phyloP scores from a whole-genome alignment of 2,888 invertebrate genomes.

The Mythimna loreyi region DNA sequence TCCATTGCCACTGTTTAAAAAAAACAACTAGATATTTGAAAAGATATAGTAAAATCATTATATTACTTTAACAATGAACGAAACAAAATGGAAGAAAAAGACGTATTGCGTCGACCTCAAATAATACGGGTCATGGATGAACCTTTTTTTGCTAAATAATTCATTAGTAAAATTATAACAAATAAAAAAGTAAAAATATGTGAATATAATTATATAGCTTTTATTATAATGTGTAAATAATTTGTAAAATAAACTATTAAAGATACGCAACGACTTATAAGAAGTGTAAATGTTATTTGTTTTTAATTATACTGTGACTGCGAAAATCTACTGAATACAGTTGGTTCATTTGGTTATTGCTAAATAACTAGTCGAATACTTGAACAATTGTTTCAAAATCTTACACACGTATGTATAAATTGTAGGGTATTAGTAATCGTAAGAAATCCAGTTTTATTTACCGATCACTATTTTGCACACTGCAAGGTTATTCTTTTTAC shows the following conservation, averaged over 20 bases:
- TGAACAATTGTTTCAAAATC: conserved; percentile 61
- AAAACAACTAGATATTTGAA: not conserved
- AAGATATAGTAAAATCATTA: not conserved
- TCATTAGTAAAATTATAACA: too few relatives aligned
- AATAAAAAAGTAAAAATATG: too few relatives aligned
- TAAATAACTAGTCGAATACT: conserved; percentile 50
- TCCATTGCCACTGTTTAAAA: too few relatives aligned
- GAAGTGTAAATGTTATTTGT: not conserved
- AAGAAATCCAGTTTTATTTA: conserved; percentile 34
- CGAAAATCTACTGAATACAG: conserved; percentile 47
- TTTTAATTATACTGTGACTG: conserved; percentile 29
- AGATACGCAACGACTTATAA: not conserved
- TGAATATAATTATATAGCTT: too few relatives aligned
- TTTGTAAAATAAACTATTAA: not conserved
- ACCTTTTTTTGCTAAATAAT: too few relatives aligned
- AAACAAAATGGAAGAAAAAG: too few relatives aligned
- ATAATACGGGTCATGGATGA: too few relatives aligned
- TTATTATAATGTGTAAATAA: too few relatives aligned
- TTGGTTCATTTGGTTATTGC: conserved; percentile 53
- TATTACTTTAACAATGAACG: not conserved
- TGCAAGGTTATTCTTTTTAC: conserved; percentile 8
- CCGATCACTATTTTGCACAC: conserved; percentile 12
- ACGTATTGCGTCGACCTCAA: too few relatives aligned
- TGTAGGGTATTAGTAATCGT: conserved; percentile 45
- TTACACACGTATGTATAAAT: conserved; percentile 61